Percentiles rank a stretch among this genome's conserved stretches.
Evolutionary conservation across 2,113 vertebrate species (phyloP).

Genomic region (Malurus cyaneus): DNA sequence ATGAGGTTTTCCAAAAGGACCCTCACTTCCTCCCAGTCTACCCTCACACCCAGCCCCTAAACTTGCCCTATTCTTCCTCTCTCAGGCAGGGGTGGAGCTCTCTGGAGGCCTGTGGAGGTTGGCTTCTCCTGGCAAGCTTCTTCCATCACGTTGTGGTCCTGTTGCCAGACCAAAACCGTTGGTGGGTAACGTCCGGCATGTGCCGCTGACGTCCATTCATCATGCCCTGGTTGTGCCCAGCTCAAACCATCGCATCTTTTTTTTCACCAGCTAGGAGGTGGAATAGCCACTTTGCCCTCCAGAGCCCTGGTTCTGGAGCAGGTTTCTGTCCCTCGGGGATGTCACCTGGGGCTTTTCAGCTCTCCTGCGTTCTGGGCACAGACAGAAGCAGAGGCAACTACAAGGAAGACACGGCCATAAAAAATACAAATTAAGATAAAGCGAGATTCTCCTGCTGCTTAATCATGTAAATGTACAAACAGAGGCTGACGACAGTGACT

Average conservation of each 20-base stretch:
- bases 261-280: background rate
- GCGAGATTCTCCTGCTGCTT: slow-evolving; percentile 61
- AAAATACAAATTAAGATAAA: slow-evolving; percentile 77
- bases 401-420: slow-evolving; percentile 59
- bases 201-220: background rate
- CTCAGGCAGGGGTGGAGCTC: background rate
- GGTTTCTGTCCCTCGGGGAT: background rate
- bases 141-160: background rate
- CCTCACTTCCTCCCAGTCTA: background rate
- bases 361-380: background rate
- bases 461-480: slow-evolving; percentile 71
- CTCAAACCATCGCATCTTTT: background rate
- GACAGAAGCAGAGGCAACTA: slow-evolving; percentile 63
- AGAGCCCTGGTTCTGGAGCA: background rate
- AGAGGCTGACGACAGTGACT: slow-evolving; percentile 71
- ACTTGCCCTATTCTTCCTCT: background rate
- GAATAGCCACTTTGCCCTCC: background rate
- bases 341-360: background rate
- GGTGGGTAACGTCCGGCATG: slow-evolving; percentile 20
- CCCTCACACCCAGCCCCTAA: too few species aligned
- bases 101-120: background rate
- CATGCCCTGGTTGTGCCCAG: background rate
- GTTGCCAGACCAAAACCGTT: background rate
- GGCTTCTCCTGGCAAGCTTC: background rate
- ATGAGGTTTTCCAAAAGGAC: background rate